These are phyloP conservation scores for Drosophila cardini DNA, from an alignment of 1,140 invertebrate genomes.

Conservation along the genomic window DNA sequence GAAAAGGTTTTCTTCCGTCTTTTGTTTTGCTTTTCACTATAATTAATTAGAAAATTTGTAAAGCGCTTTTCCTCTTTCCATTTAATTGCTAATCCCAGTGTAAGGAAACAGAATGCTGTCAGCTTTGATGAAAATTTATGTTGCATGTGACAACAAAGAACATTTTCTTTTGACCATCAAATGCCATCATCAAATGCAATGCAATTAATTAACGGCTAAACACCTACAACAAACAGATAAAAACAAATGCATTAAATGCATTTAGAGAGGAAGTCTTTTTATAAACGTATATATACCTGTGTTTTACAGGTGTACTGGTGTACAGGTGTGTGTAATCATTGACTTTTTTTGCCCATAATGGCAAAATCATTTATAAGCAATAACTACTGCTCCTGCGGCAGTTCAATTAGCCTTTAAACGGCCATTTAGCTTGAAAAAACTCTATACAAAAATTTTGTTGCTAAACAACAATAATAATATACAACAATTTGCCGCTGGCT, in stretches of 20 bases:
- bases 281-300: not conserved
- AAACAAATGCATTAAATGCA: slow-evolving; percentile 29
- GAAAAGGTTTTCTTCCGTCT: slow-evolving; percentile 22
- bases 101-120: slow-evolving; percentile 39
- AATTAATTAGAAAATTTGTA: slow-evolving; percentile 65
- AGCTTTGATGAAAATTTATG: slow-evolving; percentile 69
- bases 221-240: slow-evolving; percentile 60
- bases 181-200: slow-evolving; percentile 13
- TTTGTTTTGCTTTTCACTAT: slow-evolving; percentile 32
- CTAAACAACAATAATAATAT: slow-evolving; percentile 44
- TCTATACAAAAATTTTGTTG: slow-evolving; percentile 17
- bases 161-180: slow-evolving; percentile 22
- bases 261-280: slow-evolving; percentile 27
- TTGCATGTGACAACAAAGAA: slow-evolving; percentile 59
- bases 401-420: slow-evolving; percentile 56
- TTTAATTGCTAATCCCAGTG: slow-evolving; percentile 31
- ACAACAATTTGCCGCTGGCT: slow-evolving; percentile 12
- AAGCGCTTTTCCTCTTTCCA: slow-evolving; percentile 24
- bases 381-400: slow-evolving; percentile 42
- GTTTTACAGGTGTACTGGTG: not conserved
- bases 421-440: slow-evolving; percentile 39
- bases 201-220: slow-evolving; percentile 71
- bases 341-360: slow-evolving; percentile 29
- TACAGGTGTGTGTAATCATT: slow-evolving; percentile 3
- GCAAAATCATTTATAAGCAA: slow-evolving; percentile 22